phyloP scores from a whole-genome alignment of 2,888 invertebrate genomes.

The Myopa tessellatipennis region DNA sequence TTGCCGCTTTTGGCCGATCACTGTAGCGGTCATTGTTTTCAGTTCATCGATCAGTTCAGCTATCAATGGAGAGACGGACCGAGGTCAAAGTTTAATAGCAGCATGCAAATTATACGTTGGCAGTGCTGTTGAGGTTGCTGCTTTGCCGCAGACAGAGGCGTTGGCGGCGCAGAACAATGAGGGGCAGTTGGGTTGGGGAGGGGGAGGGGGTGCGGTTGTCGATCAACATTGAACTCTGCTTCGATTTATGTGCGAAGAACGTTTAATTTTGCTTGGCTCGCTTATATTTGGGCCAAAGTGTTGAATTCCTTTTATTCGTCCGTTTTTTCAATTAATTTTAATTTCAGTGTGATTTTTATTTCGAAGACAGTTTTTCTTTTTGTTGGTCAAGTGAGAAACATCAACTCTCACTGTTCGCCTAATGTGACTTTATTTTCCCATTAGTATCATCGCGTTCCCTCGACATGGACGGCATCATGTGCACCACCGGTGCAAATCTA shows the following conservation, averaged over 20 bases:
- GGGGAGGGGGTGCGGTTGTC: no score
- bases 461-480: background rate
- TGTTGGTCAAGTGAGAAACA: background rate
- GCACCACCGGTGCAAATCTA: conserved; percentile 11
- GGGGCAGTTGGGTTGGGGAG: background rate
- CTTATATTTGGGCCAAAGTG: no score
- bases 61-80: conserved; percentile 24
- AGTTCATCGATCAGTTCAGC: conserved; percentile 16
- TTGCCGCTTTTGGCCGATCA: background rate
- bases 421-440: conserved; percentile 22
- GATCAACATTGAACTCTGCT: background rate
- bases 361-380: no score
- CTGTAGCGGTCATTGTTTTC: conserved; percentile 17
- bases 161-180: background rate
- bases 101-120: conserved; percentile 24
- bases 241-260: background rate
- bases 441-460: conserved; percentile 10
- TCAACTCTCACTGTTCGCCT: background rate
- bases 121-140: conserved; percentile 1
- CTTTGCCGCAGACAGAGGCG: conserved; percentile 1
- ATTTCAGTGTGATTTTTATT: no score
- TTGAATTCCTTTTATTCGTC: no score
- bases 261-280: no score
- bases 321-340: no score
- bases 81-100: conserved; percentile 34